A percentile compares a stretch with the other conserved stretches of the same genome.
Conservation (phyloP, 1,140 invertebrate genomes). For the Drusus annulatus region DNA sequence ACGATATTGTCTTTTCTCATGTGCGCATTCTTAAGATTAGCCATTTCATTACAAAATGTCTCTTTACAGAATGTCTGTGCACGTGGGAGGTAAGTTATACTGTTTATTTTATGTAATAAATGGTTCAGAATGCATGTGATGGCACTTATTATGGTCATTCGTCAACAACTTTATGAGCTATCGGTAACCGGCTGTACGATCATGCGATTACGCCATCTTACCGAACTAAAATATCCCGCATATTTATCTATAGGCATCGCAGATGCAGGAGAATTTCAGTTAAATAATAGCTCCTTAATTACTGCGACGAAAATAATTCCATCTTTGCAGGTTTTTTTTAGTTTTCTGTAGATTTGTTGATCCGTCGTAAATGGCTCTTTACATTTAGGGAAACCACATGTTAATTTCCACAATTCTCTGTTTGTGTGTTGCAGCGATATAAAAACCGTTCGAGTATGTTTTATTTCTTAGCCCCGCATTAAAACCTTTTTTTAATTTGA, state of each 20-base stretch:
- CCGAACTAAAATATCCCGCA: constrained; percentile 68
- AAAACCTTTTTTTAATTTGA: background rate
- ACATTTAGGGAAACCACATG: constrained; percentile 34
- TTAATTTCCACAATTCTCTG: constrained; percentile 38
- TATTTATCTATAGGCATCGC: constrained; percentile 63
- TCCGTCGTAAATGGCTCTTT: background rate
- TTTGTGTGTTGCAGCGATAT: constrained; percentile 8
- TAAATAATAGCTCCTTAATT: too few species aligned
- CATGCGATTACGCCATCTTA: constrained; percentile 72
- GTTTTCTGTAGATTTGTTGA: background rate
- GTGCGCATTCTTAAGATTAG: constrained; percentile 72
- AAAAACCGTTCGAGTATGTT: constrained; percentile 15
- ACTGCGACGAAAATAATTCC: too few species aligned
- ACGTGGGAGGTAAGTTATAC: constrained; percentile 70
- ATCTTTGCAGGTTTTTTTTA: background rate
- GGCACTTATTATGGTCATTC: constrained; percentile 39
- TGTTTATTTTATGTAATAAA: constrained; percentile 60
- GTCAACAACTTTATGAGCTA: constrained; percentile 35
- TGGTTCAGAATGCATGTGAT: constrained; percentile 30
- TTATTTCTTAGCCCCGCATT: background rate
- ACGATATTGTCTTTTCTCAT: constrained; percentile 68
- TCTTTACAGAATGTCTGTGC: constrained; percentile 71
- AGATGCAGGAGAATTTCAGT: too few species aligned
- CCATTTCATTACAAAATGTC: constrained; percentile 73
- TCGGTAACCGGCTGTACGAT: constrained; percentile 40